phyloP scores from a whole-genome alignment of 2,888 invertebrate species.

The Agriotes lineatus region DNA sequence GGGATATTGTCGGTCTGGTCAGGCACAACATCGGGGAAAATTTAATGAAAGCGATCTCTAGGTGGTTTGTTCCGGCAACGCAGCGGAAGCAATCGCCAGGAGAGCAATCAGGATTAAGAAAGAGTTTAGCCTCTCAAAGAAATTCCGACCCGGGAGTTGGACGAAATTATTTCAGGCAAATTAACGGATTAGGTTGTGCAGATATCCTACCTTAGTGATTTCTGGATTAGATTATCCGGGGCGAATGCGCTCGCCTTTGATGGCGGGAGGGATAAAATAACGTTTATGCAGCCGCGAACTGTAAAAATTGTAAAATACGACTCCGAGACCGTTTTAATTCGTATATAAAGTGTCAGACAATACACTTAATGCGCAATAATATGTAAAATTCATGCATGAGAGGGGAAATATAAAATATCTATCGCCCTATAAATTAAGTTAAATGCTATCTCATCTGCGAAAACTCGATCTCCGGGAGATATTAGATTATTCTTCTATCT shows the following conservation, averaged over 20 bases:
- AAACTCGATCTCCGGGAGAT: slow-evolving; percentile 39
- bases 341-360: slow-evolving; percentile 10
- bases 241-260: background rate
- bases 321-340: slow-evolving; percentile 9
- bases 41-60: slow-evolving; percentile 19
- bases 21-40: slow-evolving; percentile 17
- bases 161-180: background rate
- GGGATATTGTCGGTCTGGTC: slow-evolving; percentile 19
- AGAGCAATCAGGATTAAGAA: slow-evolving; percentile 24
- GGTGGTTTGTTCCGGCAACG: slow-evolving; percentile 19
- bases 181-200: too few species aligned
- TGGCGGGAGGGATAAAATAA: background rate
- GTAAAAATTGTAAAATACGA: background rate
- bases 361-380: slow-evolving; percentile 12
- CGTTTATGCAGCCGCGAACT: background rate
- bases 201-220: background rate
- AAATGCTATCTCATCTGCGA: slow-evolving; percentile 43
- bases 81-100: slow-evolving; percentile 19
- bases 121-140: slow-evolving; percentile 14
- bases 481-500: slow-evolving; percentile 49
- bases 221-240: background rate
- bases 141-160: background rate
- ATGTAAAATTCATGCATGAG: slow-evolving; percentile 21
- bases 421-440: slow-evolving; percentile 39
- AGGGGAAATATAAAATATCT: slow-evolving; percentile 29